phyloP scores from a whole-genome alignment of 2,797 vertebrate genomes.

The Malurus splendens region DNA sequence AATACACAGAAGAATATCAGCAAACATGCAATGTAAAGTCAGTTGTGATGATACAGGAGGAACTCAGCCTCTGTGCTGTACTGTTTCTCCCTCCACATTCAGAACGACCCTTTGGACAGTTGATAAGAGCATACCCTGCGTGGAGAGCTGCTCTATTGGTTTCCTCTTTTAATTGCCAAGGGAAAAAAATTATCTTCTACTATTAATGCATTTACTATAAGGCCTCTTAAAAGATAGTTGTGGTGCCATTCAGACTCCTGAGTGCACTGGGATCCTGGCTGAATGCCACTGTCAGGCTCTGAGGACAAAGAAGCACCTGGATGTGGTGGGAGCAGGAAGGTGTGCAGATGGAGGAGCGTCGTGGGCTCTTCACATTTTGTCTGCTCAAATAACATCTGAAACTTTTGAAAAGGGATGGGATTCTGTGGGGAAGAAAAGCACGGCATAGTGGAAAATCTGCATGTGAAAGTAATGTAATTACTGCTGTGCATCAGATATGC shows the following conservation, averaged over 20 bases:
- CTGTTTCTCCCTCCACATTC: background rate
- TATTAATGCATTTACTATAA: background rate
- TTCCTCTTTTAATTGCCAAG: background rate
- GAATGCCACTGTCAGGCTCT: background rate
- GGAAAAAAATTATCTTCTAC: background rate
- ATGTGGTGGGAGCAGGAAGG: background rate
- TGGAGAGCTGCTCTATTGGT: background rate
- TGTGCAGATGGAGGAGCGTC: background rate
- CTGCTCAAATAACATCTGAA: conserved; percentile 48
- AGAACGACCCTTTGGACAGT: background rate
- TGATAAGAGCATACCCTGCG: background rate
- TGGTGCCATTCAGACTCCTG: background rate
- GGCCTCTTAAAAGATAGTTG: background rate
- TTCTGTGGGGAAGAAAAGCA: background rate
- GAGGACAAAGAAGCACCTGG: background rate
- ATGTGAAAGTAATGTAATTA: background rate
- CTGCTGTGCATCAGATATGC: background rate
- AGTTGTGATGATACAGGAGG: background rate
- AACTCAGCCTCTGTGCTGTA: background rate
- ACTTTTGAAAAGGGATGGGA: conserved; percentile 24
- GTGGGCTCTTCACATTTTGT: conserved; percentile 18
- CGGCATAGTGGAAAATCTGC: conserved; percentile 23
- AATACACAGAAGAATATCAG: background rate
- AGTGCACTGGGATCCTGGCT: background rate
- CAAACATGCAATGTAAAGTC: background rate